phyloP scores from a whole-genome alignment of 2,797 vertebrate genomes.

The Esox masquinongy region DNA sequence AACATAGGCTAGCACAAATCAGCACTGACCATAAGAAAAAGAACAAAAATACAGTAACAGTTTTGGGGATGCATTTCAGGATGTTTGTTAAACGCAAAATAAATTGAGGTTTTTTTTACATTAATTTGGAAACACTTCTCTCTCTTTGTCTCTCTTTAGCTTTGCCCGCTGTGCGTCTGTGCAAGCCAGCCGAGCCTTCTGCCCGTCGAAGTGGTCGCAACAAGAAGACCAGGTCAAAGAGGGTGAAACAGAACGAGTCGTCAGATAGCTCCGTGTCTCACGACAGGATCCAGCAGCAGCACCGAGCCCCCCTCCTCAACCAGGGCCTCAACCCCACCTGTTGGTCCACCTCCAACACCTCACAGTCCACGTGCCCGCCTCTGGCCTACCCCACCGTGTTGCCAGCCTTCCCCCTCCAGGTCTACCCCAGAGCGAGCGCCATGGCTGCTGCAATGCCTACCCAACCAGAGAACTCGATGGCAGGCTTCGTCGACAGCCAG shows the following conservation, averaged over 20 bases:
- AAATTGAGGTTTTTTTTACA: no score
- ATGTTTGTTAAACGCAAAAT: no score
- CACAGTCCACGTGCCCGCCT: slow-evolving; percentile 79
- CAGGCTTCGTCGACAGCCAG: slow-evolving; percentile 68
- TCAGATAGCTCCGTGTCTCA: slow-evolving; percentile 83
- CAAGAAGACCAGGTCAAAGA: slow-evolving; percentile 85
- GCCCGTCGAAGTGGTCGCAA: slow-evolving; percentile 81
- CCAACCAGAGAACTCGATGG: slow-evolving; percentile 52
- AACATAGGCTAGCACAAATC: neutral
- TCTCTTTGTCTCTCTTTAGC: slow-evolving; percentile 38
- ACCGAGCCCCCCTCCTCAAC: slow-evolving; percentile 69
- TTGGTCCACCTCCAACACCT: slow-evolving; percentile 85
- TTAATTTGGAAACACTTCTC: neutral
- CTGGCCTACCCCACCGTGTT: slow-evolving; percentile 79
- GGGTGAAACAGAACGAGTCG: slow-evolving; percentile 84
- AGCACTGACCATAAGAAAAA: neutral
- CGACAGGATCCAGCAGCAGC: slow-evolving; percentile 65
- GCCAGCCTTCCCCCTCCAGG: slow-evolving; percentile 82
- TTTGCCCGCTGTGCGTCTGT: slow-evolving; percentile 55
- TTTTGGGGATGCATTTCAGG: no score
- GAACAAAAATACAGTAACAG: no score
- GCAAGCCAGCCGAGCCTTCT: slow-evolving; percentile 73
- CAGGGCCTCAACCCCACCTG: slow-evolving; percentile 80
- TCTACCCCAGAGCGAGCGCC: slow-evolving; percentile 73
- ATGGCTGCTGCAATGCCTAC: slow-evolving; percentile 46